A percentile compares a stretch with the other conserved stretches of the same genome.
These are phyloP conservation scores for Mycteria americana DNA, from an alignment of 2,797 vertebrate species.

Conservation along the genomic window DNA sequence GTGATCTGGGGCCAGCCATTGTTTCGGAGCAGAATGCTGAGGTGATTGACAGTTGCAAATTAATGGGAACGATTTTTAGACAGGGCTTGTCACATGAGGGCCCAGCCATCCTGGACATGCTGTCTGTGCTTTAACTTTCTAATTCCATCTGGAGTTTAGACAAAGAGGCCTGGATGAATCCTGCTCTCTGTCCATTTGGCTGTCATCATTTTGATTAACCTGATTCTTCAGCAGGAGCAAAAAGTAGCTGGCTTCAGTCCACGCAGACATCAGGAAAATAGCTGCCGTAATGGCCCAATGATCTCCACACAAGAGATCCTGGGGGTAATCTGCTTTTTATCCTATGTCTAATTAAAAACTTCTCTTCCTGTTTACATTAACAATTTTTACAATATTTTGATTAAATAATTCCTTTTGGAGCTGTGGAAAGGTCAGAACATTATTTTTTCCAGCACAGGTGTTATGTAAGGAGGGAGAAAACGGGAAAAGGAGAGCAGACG, in stretches of 20 bases:
- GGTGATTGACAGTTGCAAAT: slow-evolving; percentile 64
- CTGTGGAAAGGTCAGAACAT: neutral
- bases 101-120: neutral
- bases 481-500: neutral
- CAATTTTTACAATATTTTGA: slow-evolving; percentile 45
- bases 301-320: slow-evolving; percentile 41
- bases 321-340: slow-evolving; percentile 40
- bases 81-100: slow-evolving; percentile 37
- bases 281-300: slow-evolving; percentile 22
- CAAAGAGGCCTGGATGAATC: slow-evolving; percentile 52
- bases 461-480: neutral
- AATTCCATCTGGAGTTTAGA: slow-evolving; percentile 61
- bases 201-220: slow-evolving; percentile 65
- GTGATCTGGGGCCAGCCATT: slow-evolving; percentile 23
- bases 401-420: slow-evolving; percentile 42
- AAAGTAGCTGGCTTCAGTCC: slow-evolving; percentile 42
- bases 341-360: slow-evolving; percentile 55
- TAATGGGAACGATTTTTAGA: slow-evolving; percentile 55
- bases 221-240: slow-evolving; percentile 60
- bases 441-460: slow-evolving; percentile 39
- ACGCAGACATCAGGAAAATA: slow-evolving; percentile 49
- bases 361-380: slow-evolving; percentile 52
- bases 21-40: slow-evolving; percentile 35
- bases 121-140: slow-evolving; percentile 58
- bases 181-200: slow-evolving; percentile 52